Percentiles rank a stretch among this genome's conserved stretches.
These are phyloP conservation scores for Lytechinus pictus DNA, from an alignment of 35 echinoderm and acorn worm genomes.

Conservation along the genomic window DNA sequence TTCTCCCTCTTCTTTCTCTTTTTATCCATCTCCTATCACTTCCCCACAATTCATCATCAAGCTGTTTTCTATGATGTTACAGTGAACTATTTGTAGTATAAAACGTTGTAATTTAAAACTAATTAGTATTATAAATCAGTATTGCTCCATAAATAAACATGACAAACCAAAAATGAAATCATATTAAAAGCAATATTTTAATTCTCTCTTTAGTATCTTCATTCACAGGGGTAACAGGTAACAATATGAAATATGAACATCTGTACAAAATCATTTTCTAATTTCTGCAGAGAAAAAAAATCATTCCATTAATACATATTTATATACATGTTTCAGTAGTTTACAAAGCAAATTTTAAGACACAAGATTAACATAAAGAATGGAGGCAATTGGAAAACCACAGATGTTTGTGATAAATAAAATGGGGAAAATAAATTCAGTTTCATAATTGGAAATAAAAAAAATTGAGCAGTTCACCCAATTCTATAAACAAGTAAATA, in stretches of 20 bases:
- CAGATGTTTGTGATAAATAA: background rate
- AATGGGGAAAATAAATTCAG: background rate
- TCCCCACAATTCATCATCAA: too few relatives aligned
- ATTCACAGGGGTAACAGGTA: background rate
- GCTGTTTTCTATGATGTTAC: too few relatives aligned
- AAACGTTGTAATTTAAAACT: too few relatives aligned
- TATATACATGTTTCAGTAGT: background rate
- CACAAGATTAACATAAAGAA: background rate
- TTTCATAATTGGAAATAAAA: background rate
- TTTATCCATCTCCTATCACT: background rate
- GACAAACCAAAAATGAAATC: too few relatives aligned
- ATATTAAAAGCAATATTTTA: background rate
- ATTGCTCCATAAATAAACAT: too few relatives aligned
- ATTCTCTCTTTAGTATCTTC: background rate
- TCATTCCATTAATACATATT: background rate
- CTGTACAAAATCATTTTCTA: background rate
- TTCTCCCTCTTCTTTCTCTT: background rate
- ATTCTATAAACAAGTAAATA: background rate
- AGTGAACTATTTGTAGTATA: too few relatives aligned
- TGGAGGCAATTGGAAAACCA: background rate
- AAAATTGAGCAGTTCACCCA: background rate
- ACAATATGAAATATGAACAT: background rate
- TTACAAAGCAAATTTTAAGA: background rate
- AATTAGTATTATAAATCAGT: too few relatives aligned
- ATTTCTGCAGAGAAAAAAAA: background rate